phyloP scores from a whole-genome alignment of 2,797 vertebrate species.

The Borostomias antarcticus region DNA sequence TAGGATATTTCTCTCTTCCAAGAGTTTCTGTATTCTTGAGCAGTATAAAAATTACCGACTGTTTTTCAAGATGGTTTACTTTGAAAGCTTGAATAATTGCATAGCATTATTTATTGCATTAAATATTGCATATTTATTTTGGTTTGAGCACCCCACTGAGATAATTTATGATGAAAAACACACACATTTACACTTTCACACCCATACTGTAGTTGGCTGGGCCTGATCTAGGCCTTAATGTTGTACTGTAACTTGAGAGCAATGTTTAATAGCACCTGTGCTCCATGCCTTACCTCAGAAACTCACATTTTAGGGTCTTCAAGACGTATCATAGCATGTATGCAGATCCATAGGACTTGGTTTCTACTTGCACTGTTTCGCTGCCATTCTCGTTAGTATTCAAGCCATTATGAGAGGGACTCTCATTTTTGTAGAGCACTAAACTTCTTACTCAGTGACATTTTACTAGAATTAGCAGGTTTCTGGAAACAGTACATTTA shows the following conservation, averaged over 20 bases:
- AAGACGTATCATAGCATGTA: slow-evolving; percentile 22
- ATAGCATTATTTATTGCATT: not conserved
- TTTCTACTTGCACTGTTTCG: slow-evolving; percentile 32
- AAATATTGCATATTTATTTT: slow-evolving; percentile 12
- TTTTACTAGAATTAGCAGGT: no score
- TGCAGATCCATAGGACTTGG: slow-evolving; percentile 1
- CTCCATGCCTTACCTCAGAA: slow-evolving; percentile 10
- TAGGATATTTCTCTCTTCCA: no score
- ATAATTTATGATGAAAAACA: slow-evolving; percentile 4
- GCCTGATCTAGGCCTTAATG: slow-evolving; percentile 9
- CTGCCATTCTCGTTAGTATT: slow-evolving; percentile 6
- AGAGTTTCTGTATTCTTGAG: not conserved
- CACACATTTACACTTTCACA: slow-evolving; percentile 24
- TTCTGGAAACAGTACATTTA: no score
- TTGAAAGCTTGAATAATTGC: not conserved
- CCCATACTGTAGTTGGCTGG: slow-evolving; percentile 17
- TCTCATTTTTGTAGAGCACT: no score
- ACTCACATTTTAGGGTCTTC: not conserved
- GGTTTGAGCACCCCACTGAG: slow-evolving; percentile 15
- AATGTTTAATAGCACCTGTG: slow-evolving; percentile 25
- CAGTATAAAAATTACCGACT: no score
- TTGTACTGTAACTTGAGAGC: slow-evolving; percentile 30
- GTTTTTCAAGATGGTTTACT: no score
- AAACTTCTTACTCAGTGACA: no score
- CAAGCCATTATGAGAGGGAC: slow-evolving; percentile 18